These are phyloP conservation scores for Drepana arcuata DNA, from an alignment of 1,140 invertebrate species.

Conservation along the genomic window DNA sequence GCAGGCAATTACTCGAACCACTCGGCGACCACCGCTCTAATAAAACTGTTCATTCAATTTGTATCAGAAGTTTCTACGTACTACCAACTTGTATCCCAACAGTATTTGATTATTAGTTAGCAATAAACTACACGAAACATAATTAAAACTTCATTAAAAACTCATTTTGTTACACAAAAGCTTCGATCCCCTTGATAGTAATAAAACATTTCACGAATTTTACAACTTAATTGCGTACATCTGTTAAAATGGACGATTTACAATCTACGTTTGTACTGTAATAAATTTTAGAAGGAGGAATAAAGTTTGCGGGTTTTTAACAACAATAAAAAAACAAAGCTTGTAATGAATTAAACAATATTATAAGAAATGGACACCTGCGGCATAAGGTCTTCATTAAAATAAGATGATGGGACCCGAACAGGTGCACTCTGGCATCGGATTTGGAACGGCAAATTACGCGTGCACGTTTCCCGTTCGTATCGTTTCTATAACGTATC, in stretches of 20 bases:
- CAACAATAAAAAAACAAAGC: slow-evolving; percentile 58
- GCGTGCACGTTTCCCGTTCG: no score
- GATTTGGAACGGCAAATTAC: no score
- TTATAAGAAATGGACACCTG: slow-evolving; percentile 61
- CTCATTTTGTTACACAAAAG: not conserved
- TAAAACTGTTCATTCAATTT: no score
- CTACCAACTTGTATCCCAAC: no score
- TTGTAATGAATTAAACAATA: slow-evolving; percentile 64
- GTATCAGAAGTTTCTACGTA: no score
- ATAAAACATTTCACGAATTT: slow-evolving; percentile 55
- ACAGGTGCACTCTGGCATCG: no score
- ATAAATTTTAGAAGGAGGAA: slow-evolving; percentile 46
- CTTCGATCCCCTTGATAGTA: slow-evolving; percentile 19
- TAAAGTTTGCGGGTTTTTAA: slow-evolving; percentile 46
- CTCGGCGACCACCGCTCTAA: no score
- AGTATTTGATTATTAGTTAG: no score
- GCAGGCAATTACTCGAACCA: no score
- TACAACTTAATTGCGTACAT: slow-evolving; percentile 67
- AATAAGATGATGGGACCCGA: no score
- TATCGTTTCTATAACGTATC: no score
- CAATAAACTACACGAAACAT: no score
- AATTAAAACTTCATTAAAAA: not conserved
- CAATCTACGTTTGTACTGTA: slow-evolving; percentile 47
- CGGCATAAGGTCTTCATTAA: slow-evolving; percentile 64
- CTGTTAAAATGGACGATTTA: slow-evolving; percentile 62